Evolutionary conservation across 92 coral and sea anemone species (phyloP), one percentile per base, ranked within the genome.

Genomic region (Chrysogorgia sp.): DNA sequence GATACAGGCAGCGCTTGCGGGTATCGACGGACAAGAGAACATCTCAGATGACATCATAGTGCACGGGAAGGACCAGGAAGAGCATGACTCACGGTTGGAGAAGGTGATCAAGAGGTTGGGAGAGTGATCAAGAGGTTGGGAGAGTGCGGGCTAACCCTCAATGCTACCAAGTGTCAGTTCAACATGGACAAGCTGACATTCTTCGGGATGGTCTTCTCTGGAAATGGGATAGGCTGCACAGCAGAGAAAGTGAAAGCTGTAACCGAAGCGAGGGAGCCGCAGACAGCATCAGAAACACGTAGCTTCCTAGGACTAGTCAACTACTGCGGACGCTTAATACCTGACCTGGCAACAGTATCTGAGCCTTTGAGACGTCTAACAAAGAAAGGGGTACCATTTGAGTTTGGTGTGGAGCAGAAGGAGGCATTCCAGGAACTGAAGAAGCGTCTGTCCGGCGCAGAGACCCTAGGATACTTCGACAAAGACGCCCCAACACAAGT

Each of bases 171-270:
- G 40, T 88, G 88, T 70, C 45, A 22, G 22, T 84, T 55, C 63
- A 72, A 84, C 76, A 88, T 71, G 78, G 77, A 84, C 75, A 61
- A 63, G 19, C 75, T 84, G 22, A 86, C 80, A 49, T 81, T 84
- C 41, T 76, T 88, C 85, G 86, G 89, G 0, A 81, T 85, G 77
- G 58, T 82, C 66, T 68, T 85, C 14, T 89, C 89, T 0, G 85
- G 85, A 82, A 89, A 83, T 33, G 86, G 90, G 31, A 79, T 86
- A 66, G 84, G 90, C 10, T 90, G 90, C 31, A 85, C 90, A 23
- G 77, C 64, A 31, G 90, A 85, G 81, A 53, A 75, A 30, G 90
- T 88, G 12, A 84, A 76, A 48, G 92, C 89, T 22, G 74, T 88
- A 5, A 10, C 76, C 20, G 84, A 84, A 40, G 86, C 84, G 65